Base-by-base conservation (phyloP, 2,888 invertebrate genomes). In the Cecidostiba fungosa region DNA sequence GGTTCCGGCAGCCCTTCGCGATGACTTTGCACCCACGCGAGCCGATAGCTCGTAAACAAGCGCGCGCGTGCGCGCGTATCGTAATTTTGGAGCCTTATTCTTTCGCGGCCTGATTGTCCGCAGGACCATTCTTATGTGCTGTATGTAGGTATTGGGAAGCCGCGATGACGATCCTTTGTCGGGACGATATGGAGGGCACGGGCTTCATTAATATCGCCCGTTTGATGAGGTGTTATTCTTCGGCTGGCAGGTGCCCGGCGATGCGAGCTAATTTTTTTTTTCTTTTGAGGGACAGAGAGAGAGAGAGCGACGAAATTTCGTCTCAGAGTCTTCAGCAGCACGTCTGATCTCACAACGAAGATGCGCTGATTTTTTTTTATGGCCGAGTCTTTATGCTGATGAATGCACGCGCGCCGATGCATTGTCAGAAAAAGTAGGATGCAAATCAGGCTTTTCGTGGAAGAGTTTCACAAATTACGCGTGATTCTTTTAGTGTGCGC, bases 21-120 rank as follows among this genome's bases (percentile, higher is more conserved):
- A 85, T 79, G 82, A 82, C 85, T 85, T 59, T 36, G 85, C 85
- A 69, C 85, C 82, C 82, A 85, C 85, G 82, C 85, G 54, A 59
- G 43, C 26, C 72, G 81, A 77, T 77, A 85, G 84, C 81, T 81
- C 85, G 72, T 85, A 85, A 85, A 85, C 77, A 77, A 79, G 32
- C 66, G 16, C 69, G 62, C 26, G 54, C 19, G 47, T n/a, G n/a
- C n/a, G 73, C 10, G 36, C 43, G 70, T 70, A 78, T 83, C 83
- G 77, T 83, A 83, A 78, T 78, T 77, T 73, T n/a, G 12, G 47
- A 14, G 50, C 19, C 69, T 77, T 70, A 26, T 77, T 77, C 47
- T 54, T 59, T 43, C 3, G 32, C 23, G 3, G 19, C 4, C 6
- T 82, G 43, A 39, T 77, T 77, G 50, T 50, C 16, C 23, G 1